Conservation (phyloP, 1,140 invertebrate genomes). For the Rhopalosiphum maidis region DNA sequence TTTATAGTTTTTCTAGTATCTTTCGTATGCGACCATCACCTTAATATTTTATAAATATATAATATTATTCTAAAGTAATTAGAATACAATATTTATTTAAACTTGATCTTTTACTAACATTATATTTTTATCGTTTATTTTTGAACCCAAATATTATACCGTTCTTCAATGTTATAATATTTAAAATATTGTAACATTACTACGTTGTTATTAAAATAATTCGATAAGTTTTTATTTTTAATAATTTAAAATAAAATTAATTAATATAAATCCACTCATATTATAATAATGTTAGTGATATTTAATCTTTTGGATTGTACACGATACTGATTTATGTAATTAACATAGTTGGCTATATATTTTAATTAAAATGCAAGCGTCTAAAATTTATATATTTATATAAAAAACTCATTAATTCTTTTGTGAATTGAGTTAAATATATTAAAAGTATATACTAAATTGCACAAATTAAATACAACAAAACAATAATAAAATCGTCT, state of each 20-base stretch:
- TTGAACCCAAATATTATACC: neutral
- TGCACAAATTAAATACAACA: too few species aligned
- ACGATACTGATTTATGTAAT: neutral
- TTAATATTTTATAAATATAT: neutral
- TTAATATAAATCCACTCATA: neutral
- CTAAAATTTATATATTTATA: too few species aligned
- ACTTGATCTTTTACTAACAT: neutral
- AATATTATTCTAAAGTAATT: neutral
- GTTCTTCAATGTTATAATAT: neutral
- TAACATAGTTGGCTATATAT: neutral
- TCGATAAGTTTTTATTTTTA: neutral
- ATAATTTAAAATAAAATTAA: neutral
- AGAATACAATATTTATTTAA: neutral
- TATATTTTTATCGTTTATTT: neutral
- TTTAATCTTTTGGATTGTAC: neutral
- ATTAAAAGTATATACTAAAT: neutral
- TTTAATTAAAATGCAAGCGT: neutral
- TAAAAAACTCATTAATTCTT: neutral
- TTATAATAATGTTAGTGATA: neutral
- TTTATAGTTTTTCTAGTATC: neutral
- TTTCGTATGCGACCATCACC: neutral
- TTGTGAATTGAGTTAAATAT: neutral
- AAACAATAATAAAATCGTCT: neutral
- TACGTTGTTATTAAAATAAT: neutral
- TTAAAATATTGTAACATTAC: neutral